These are phyloP conservation scores for Congeria kusceri DNA, from an alignment of 2,888 invertebrate genomes.

Conservation along the genomic window DNA sequence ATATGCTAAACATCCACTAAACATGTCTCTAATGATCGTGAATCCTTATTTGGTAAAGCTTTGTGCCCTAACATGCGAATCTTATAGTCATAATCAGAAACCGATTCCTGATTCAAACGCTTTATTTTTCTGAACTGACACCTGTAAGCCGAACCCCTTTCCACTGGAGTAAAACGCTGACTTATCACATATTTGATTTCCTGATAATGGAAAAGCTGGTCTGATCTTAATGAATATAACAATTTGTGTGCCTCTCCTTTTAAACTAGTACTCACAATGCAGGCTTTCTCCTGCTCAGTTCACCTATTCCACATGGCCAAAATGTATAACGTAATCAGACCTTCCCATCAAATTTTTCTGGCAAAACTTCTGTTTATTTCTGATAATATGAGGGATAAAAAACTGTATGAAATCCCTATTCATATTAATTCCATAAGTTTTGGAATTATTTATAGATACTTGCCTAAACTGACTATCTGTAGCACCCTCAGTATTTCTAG, in stretches of 20 bases:
- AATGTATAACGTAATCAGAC: constrained; percentile 23
- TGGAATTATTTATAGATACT: too few species aligned
- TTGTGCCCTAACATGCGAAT: background rate
- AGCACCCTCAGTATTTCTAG: too few species aligned
- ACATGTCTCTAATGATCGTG: background rate
- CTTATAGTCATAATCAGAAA: background rate
- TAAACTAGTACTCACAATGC: background rate
- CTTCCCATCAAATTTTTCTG: constrained; percentile 25
- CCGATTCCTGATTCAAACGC: background rate
- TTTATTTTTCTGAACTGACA: background rate
- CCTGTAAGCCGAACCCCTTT: background rate
- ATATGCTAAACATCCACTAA: constrained; percentile 25
- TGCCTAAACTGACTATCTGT: too few species aligned
- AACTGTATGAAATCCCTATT: too few species aligned
- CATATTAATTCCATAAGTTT: too few species aligned
- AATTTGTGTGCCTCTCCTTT: constrained; percentile 10
- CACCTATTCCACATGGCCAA: constrained; percentile 25
- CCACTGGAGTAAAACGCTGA: background rate
- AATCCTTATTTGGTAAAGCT: background rate
- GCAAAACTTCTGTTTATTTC: background rate
- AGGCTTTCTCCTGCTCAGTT: constrained; percentile 8
- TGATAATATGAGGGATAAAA: too few species aligned
- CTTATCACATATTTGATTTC: background rate
- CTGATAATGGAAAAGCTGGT: background rate
- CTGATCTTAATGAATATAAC: background rate